Base-by-base conservation (phyloP, 2,888 invertebrate species). In the Herminia tarsipennalis region DNA sequence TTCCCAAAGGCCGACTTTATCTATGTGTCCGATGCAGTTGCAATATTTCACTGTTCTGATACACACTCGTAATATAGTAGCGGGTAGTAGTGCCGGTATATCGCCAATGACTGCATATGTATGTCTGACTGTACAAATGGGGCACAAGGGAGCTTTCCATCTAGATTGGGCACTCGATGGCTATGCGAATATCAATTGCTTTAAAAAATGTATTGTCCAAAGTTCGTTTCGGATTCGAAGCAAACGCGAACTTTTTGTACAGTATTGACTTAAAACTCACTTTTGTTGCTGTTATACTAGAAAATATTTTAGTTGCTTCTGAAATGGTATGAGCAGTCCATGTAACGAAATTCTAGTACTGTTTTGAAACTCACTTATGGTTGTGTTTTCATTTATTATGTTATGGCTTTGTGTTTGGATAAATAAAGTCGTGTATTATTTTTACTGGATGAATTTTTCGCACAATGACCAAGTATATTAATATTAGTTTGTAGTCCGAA, bases 131-230 rank as follows among this genome's bases (percentile, higher is more conserved):
- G 68, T 56, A 67, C 60, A 47, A 59, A 73, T 44, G 59, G 64
- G 68, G 44, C 75, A 62, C 70, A 38, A 36, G 75, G 74, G 77
- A 75, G 67, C 73, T 51, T 61, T 73, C 66, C 58, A 70, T 70
- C 65, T 65, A 68, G 73, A 73, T 76, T 73, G 73, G 58, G 50
- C 55, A 32, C 59, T 44, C 56, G 52, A 66, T 58, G 57, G 60
- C 72, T 65, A 58, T 66, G 45, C 59, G 57, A 65, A 67, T 73
- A 76, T 75, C 71, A 74, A 71, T 75, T 70, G 71, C 48, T 65
- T 65, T 73, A 65, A 64, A 69, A 75, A 76, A 66, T 68, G 65
- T 67, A 69, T 67, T 69, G 65, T 54, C 39, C 45, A 37, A 55
- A 52, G 39, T 50, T 20, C 8, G 46, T 42, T 20, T 35, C 37